Percentiles rank a stretch among this genome's conserved stretches.
Conservation (phyloP, 2,888 invertebrate species). For the Drosophila eohydei region DNA sequence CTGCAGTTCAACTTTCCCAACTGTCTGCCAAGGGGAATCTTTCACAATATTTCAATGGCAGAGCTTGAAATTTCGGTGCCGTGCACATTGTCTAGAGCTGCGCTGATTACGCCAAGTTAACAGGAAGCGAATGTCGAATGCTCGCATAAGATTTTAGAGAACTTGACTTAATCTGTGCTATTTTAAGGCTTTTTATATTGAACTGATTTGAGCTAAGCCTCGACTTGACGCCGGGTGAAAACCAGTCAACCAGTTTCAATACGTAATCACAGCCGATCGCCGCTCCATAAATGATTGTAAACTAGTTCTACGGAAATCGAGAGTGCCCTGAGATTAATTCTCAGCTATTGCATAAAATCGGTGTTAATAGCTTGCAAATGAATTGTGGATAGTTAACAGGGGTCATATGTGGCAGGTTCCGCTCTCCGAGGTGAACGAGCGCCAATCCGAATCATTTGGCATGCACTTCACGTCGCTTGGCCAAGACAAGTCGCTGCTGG, state of each 20-base stretch:
- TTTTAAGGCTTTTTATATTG: conserved; percentile 38
- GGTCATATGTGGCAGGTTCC: conserved; percentile 9
- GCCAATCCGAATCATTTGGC: neutral
- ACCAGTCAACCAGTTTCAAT: conserved; percentile 68
- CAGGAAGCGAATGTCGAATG: conserved; percentile 48
- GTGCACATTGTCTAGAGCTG: conserved; percentile 32
- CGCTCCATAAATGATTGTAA: conserved; percentile 36
- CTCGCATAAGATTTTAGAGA: conserved; percentile 4
- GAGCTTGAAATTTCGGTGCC: conserved; percentile 34
- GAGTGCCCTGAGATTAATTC: conserved; percentile 43
- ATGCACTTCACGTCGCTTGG: conserved; percentile 44
- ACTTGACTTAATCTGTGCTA: conserved; percentile 43
- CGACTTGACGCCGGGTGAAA: conserved; percentile 34
- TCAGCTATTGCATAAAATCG: conserved; percentile 42
- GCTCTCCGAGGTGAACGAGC: neutral
- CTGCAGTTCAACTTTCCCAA: conserved; percentile 57
- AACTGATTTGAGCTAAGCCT: conserved; percentile 28
- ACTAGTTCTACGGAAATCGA: conserved; percentile 66
- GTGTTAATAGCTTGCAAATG: conserved; percentile 52
- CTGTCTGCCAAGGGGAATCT: neutral
- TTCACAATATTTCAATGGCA: conserved; percentile 12
- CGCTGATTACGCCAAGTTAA: conserved; percentile 30
- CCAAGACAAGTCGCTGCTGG: conserved; percentile 29
- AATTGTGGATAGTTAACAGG: conserved; percentile 3
- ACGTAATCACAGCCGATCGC: conserved; percentile 43